Conservation (phyloP, 2,888 invertebrate genomes). For the Vandiemenella viatica region DNA sequence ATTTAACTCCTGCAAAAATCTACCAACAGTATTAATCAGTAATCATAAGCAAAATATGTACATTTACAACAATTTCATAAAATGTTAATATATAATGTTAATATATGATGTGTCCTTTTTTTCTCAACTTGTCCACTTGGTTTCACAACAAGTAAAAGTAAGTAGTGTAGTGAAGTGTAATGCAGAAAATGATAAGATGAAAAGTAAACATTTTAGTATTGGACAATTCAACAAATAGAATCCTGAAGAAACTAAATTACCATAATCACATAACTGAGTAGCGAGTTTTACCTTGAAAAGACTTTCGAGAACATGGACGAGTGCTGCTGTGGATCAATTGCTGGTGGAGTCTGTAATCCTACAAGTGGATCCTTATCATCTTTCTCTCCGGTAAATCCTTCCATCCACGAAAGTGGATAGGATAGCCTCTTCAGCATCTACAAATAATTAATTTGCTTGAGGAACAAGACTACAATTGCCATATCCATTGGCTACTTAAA, state of each 20-base stretch:
- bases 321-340: conserved; percentile 29
- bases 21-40: too few relatives aligned
- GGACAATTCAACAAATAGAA: too few relatives aligned
- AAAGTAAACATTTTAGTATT: too few relatives aligned
- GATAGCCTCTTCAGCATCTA: conserved; percentile 85
- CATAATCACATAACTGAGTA: not conserved
- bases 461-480: not conserved
- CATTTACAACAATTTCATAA: too few relatives aligned
- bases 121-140: too few relatives aligned
- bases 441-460: conserved; percentile 19
- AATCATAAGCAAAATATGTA: too few relatives aligned
- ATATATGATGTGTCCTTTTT: too few relatives aligned
- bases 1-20: too few relatives aligned
- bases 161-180: too few relatives aligned
- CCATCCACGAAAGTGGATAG: conserved; percentile 84
- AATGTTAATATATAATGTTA: too few relatives aligned
- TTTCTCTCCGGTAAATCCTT: conserved; percentile 67
- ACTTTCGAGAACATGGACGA: conserved; percentile 80
- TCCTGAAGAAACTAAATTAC: not conserved
- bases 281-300: conserved; percentile 62
- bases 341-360: conserved; percentile 19
- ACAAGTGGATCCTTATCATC: conserved; percentile 33
- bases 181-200: too few relatives aligned
- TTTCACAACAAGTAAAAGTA: too few relatives aligned
- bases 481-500: not conserved